These are phyloP conservation scores for Cephus pygmeus DNA, from an alignment of 2,888 invertebrate genomes.

Conservation along the genomic window DNA sequence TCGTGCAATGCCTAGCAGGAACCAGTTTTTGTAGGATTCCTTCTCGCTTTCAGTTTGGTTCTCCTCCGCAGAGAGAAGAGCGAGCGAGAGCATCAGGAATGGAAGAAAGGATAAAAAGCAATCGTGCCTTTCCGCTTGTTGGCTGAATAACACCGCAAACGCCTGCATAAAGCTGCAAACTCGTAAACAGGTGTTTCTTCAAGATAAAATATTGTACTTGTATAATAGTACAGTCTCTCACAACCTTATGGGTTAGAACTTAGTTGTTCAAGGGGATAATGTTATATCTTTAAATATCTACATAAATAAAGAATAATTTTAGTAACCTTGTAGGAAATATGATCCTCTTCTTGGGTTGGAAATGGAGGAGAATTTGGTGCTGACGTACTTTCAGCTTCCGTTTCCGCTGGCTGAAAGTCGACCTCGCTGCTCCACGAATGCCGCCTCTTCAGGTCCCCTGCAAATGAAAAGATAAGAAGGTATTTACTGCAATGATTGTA, in stretches of 20 bases:
- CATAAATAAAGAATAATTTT: background rate
- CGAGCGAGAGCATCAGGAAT: background rate
- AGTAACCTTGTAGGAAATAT: constrained; percentile 44
- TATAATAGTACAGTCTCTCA: background rate
- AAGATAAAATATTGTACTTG: background rate
- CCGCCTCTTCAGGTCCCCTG: constrained; percentile 56
- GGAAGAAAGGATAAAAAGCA: background rate
- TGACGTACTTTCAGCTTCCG: constrained; percentile 39
- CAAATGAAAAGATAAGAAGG: constrained; percentile 22
- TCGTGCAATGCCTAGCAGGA: constrained; percentile 2
- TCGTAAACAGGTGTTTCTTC: constrained; percentile 1
- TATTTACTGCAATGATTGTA: background rate
- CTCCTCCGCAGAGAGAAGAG: background rate
- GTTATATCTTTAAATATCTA: background rate
- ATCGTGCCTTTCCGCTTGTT: constrained; percentile 8
- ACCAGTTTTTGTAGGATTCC: constrained; percentile 6
- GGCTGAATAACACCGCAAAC: background rate
- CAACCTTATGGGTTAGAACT: background rate
- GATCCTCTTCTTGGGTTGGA: constrained; percentile 39
- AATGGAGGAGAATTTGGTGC: constrained; percentile 23
- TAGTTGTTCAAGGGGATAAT: background rate
- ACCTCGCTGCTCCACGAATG: constrained; percentile 55
- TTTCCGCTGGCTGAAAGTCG: constrained; percentile 43
- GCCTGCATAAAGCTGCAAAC: constrained; percentile 1
- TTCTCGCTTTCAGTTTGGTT: constrained; percentile 1